Percentiles rank a stretch among this genome's conserved stretches.
Conservation (phyloP, 1,140 invertebrate genomes). For the Cheumatopsyche charites region DNA sequence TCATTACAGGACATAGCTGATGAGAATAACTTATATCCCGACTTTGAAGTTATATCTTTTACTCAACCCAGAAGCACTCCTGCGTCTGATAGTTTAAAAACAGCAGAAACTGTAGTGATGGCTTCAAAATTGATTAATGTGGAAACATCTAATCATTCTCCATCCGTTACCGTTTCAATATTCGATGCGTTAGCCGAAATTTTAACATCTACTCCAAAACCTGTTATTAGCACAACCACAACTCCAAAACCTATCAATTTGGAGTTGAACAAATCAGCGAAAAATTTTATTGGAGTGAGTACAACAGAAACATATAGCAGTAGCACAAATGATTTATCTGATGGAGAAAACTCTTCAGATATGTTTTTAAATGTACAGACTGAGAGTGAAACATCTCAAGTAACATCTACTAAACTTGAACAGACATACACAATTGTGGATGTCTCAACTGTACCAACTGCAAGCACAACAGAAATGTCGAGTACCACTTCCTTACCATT, state of each 20-base stretch:
- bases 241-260: conserved; percentile 31
- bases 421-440: conserved; percentile 52
- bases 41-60: conserved; percentile 60
- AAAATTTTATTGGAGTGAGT: conserved; percentile 45
- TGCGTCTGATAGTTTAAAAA: conserved; percentile 58
- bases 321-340: conserved; percentile 40
- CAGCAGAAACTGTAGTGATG: conserved; percentile 58
- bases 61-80: conserved; percentile 59
- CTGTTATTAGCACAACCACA: conserved; percentile 56
- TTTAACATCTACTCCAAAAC: conserved; percentile 59
- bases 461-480: conserved; percentile 39
- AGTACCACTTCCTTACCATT: conserved; percentile 39
- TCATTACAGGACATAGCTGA: conserved; percentile 63
- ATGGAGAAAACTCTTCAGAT: conserved; percentile 35
- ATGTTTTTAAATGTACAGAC: conserved; percentile 45
- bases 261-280: conserved; percentile 34
- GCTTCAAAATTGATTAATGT: conserved; percentile 60
- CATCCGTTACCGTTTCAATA: conserved; percentile 63
- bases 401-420: conserved; percentile 61
- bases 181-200: conserved; percentile 64
- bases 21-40: conserved; percentile 60
- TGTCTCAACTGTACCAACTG: conserved; percentile 33
- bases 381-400: conserved; percentile 49
- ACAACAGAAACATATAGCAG: conserved; percentile 47
- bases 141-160: conserved; percentile 61